Evolutionary conservation across 2,888 invertebrate genomes (phyloP).

Genomic region (Copidosoma aretas): DNA sequence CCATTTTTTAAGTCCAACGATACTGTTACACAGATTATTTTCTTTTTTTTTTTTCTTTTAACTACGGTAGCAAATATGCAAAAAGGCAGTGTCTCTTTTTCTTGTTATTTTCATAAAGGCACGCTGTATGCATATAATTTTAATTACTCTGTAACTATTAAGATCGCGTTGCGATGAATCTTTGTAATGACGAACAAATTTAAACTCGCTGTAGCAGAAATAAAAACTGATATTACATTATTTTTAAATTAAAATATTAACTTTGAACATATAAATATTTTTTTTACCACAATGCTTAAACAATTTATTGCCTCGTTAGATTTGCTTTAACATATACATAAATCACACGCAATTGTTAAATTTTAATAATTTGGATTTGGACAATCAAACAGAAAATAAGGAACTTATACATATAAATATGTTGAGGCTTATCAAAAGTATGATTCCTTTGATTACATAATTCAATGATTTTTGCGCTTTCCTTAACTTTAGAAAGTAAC

Average conservation of each 20-base stretch:
- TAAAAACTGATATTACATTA: neutral
- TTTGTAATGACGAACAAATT: conserved; percentile 22
- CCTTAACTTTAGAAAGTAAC: conserved; percentile 9
- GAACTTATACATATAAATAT: too few species aligned
- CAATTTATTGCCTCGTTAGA: neutral
- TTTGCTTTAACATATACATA: too few species aligned
- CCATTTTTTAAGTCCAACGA: neutral
- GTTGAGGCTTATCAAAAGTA: too few species aligned
- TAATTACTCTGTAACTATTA: conserved; percentile 17
- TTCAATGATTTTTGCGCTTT: neutral
- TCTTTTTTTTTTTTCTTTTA: neutral
- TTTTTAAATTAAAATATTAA: neutral
- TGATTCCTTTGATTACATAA: too few species aligned
- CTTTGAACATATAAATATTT: neutral
- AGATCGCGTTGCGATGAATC: conserved; percentile 18
- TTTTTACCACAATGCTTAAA: neutral
- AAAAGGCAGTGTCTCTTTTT: conserved; percentile 43
- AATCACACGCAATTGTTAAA: neutral
- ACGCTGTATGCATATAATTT: conserved; percentile 41
- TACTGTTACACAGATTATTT: conserved; percentile 2
- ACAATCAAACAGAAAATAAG: too few species aligned
- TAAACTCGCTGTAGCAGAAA: neutral
- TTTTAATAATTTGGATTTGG: neutral
- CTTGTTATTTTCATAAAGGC: conserved; percentile 42
- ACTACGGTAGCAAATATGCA: conserved; percentile 34